Conservation (phyloP, 2,113 vertebrate genomes). For the Cinclus cinclus region DNA sequence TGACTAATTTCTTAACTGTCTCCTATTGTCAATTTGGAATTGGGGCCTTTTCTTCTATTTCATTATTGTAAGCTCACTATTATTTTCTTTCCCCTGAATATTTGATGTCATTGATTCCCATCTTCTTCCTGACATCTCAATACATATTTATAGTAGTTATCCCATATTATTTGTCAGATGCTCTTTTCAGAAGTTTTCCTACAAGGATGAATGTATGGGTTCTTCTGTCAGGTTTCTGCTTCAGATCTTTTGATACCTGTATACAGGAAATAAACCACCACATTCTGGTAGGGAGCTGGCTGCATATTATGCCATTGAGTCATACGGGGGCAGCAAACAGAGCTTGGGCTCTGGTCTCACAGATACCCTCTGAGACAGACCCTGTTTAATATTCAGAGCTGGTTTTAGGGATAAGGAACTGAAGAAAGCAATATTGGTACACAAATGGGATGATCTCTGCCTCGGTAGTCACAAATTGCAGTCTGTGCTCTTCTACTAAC, state of each 20-base stretch:
- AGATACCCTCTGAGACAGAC: neutral
- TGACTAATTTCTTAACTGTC: neutral
- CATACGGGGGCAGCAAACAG: neutral
- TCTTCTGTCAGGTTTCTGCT: neutral
- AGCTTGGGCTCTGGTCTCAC: neutral
- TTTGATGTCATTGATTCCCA: neutral
- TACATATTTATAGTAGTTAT: neutral
- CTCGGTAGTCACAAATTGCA: neutral
- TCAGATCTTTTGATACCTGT: neutral
- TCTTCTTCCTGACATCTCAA: neutral
- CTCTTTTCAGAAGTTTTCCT: neutral
- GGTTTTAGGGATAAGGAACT: neutral
- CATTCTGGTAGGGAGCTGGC: neutral
- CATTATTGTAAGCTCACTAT: neutral
- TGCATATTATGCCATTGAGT: neutral
- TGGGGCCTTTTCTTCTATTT: neutral
- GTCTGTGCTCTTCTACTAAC: neutral
- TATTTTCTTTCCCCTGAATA: neutral
- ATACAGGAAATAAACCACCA: neutral
- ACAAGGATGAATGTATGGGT: neutral
- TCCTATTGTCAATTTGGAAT: neutral
- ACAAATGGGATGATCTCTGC: neutral
- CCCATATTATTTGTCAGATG: neutral
- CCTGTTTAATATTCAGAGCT: neutral
- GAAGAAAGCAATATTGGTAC: neutral